Evolutionary conservation across 2,888 invertebrate genomes (phyloP).

Genomic region (Formica aserva): DNA sequence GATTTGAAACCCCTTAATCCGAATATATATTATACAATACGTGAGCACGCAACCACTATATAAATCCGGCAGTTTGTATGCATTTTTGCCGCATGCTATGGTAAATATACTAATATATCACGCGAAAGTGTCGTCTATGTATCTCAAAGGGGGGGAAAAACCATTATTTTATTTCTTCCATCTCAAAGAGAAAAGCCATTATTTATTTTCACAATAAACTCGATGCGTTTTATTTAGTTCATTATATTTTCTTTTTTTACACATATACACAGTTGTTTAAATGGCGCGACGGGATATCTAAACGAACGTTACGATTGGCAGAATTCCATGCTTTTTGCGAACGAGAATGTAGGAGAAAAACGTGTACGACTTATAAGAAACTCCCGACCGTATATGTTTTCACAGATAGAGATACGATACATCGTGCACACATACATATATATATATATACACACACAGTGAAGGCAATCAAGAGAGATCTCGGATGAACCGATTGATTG

Average conservation of each 20-base stretch:
- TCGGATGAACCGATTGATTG: constrained; percentile 44
- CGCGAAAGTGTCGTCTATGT: neutral
- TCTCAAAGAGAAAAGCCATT: neutral
- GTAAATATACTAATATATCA: constrained; percentile 1
- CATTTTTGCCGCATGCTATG: constrained; percentile 12
- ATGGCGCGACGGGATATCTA: neutral
- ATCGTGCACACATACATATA: neutral
- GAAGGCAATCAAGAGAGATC: constrained; percentile 37
- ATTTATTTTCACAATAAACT: neutral
- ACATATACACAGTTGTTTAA: constrained; percentile 15
- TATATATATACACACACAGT: neutral
- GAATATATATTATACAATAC: constrained; percentile 25
- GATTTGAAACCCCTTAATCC: constrained; percentile 22
- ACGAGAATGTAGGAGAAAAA: constrained; percentile 1
- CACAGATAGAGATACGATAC: constrained; percentile 33
- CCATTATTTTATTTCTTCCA: constrained; percentile 4
- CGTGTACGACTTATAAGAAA: constrained; percentile 27
- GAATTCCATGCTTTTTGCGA: constrained; percentile 24
- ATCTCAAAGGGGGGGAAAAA: neutral
- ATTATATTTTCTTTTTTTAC: neutral
- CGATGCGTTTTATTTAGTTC: neutral
- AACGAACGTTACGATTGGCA: constrained; percentile 27
- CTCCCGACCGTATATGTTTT: constrained; percentile 26
- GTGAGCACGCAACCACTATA: constrained; percentile 26
- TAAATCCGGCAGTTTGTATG: neutral